Evolutionary conservation across 2,797 vertebrate species (phyloP).

Genomic region (Acanthopagrus latus): DNA sequence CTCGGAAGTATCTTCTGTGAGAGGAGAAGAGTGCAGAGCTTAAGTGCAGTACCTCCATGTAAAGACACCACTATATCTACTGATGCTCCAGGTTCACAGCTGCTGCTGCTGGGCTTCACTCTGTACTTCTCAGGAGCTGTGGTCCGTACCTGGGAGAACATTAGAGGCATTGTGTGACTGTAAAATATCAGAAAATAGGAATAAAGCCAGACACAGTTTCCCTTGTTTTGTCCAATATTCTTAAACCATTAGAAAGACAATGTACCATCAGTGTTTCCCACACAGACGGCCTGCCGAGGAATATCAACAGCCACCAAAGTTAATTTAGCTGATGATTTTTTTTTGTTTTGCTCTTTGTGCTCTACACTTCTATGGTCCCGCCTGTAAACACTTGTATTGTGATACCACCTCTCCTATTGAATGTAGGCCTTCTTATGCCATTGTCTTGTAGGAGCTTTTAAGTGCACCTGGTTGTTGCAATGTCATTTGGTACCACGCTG

Average conservation of each 20-base stretch:
- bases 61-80: slow-evolving; percentile 95
- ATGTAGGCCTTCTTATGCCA: too few species aligned
- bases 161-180: neutral
- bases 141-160: slow-evolving; percentile 90
- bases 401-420: too few species aligned
- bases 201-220: neutral
- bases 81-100: slow-evolving; percentile 91
- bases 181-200: neutral
- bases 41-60: slow-evolving; percentile 88
- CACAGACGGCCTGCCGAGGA: too few species aligned
- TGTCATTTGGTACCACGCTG: too few species aligned
- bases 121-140: slow-evolving; percentile 98
- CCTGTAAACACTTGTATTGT: too few species aligned
- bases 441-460: too few species aligned
- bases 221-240: neutral
- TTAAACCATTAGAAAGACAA: neutral
- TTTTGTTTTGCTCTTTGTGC: too few species aligned
- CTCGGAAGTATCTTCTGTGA: slow-evolving; percentile 39
- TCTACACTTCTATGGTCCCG: too few species aligned
- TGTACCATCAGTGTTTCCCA: too few species aligned
- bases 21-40: slow-evolving; percentile 31
- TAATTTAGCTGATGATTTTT: too few species aligned
- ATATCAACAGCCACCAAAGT: too few species aligned
- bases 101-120: slow-evolving; percentile 96
- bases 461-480: too few species aligned